Evolutionary conservation across 2,797 vertebrate species (phyloP).

Genomic region (Sebastes vulpes): DNA sequence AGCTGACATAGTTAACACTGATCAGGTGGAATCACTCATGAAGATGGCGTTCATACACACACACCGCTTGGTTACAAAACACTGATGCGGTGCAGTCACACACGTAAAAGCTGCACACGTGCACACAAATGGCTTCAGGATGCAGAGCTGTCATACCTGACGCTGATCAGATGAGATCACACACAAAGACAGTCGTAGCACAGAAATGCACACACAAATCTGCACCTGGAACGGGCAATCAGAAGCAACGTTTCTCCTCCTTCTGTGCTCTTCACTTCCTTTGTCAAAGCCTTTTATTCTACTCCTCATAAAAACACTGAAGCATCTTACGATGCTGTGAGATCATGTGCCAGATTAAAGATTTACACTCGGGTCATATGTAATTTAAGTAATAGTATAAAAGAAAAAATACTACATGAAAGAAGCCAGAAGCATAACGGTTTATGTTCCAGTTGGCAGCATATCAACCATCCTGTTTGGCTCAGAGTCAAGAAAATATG

Average conservation of each 20-base stretch:
- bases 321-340: not conserved
- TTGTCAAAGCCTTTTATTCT: not conserved
- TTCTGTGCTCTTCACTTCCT: not conserved
- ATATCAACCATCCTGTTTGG: slow-evolving; percentile 36
- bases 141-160: slow-evolving; percentile 41
- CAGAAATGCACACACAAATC: not conserved
- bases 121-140: slow-evolving; percentile 12
- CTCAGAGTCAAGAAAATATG: slow-evolving; percentile 12
- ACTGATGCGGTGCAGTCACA: slow-evolving; percentile 13
- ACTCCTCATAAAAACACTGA: not conserved
- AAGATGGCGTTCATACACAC: not conserved
- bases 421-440: slow-evolving; percentile 3
- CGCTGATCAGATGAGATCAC: slow-evolving; percentile 43
- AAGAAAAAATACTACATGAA: not conserved
- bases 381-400: not conserved
- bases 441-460: slow-evolving; percentile 42
- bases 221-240: slow-evolving; percentile 7
- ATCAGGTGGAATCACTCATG: slow-evolving; percentile 43
- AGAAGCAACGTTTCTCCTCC: not conserved
- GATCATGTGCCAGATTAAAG: slow-evolving; percentile 26
- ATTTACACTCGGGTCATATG: not conserved
- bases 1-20: slow-evolving; percentile 44
- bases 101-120: not conserved
- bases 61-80: not conserved
- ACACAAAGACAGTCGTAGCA: not conserved